phyloP scores from a whole-genome alignment of 2,113 vertebrate genomes.

The Cyanoramphus novaezelandiae region DNA sequence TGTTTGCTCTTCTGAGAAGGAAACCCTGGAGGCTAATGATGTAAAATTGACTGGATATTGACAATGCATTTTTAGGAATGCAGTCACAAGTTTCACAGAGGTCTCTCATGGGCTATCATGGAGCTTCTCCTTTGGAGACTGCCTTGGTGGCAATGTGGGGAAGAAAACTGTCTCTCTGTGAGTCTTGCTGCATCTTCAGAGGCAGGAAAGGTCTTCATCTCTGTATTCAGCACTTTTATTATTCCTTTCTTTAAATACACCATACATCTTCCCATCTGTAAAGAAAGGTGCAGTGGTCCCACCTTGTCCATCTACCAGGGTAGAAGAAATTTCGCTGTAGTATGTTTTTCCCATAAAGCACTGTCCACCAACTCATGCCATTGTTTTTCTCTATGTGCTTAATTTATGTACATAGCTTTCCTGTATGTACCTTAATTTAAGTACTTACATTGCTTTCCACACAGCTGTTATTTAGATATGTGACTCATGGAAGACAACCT shows the following conservation, averaged over 20 bases:
- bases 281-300: neutral
- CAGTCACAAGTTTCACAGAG: neutral
- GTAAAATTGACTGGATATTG: neutral
- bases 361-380: neutral
- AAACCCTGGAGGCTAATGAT: neutral
- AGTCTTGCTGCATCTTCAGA: neutral
- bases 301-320: accelerated
- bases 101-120: accelerated
- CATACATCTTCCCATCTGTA: accelerated
- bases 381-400: neutral
- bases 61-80: neutral
- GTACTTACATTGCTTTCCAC: neutral
- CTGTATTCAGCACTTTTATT: neutral
- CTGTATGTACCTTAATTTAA: neutral
- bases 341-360: neutral
- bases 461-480: neutral
- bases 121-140: neutral
- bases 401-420: neutral
- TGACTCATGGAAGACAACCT: neutral
- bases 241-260: neutral
- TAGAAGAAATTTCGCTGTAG: neutral
- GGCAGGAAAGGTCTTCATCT: neutral
- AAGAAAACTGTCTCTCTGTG: neutral
- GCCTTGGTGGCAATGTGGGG: neutral
- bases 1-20: neutral